Evolutionary conservation across 2,888 invertebrate genomes (phyloP).

Genomic region (Lobophora halterata): DNA sequence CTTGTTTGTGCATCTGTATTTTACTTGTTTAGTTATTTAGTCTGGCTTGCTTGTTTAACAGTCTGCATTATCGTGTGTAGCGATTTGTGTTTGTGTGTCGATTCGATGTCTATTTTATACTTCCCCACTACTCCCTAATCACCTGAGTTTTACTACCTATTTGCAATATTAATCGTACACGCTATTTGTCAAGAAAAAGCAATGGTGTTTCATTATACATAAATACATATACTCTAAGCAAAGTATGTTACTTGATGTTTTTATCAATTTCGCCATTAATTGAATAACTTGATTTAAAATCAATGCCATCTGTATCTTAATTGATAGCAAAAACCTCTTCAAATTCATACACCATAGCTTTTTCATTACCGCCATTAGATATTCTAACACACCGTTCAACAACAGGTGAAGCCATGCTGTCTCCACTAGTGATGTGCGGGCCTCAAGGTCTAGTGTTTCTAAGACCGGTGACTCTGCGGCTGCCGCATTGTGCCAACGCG

Average conservation of each 20-base stretch:
- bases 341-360: conserved; percentile 20
- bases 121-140: conserved; percentile 27
- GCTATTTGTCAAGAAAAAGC: conserved; percentile 20
- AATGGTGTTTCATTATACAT: conserved; percentile 13
- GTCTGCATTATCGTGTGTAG: conserved; percentile 59
- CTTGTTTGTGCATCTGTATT: conserved; percentile 22
- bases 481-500: conserved; percentile 92
- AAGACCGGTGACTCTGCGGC: conserved; percentile 93
- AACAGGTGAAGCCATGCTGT: conserved; percentile 95
- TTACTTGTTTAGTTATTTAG: conserved; percentile 18
- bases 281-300: no score
- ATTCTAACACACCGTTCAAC: conserved; percentile 24
- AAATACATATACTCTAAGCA: no score
- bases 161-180: conserved; percentile 20
- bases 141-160: conserved; percentile 15
- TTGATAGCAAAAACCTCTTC: neutral
- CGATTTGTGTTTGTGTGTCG: conserved; percentile 80
- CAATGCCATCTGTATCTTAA: neutral
- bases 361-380: conserved; percentile 9
- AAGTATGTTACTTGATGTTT: no score
- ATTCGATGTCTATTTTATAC: conserved; percentile 33
- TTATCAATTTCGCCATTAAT: no score
- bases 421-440: conserved; percentile 97
- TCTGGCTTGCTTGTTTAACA: conserved; percentile 43
- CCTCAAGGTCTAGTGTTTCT: conserved; percentile 95